Base-by-base conservation (phyloP, 2,888 invertebrate genomes). In the Anoncus sp. region DNA sequence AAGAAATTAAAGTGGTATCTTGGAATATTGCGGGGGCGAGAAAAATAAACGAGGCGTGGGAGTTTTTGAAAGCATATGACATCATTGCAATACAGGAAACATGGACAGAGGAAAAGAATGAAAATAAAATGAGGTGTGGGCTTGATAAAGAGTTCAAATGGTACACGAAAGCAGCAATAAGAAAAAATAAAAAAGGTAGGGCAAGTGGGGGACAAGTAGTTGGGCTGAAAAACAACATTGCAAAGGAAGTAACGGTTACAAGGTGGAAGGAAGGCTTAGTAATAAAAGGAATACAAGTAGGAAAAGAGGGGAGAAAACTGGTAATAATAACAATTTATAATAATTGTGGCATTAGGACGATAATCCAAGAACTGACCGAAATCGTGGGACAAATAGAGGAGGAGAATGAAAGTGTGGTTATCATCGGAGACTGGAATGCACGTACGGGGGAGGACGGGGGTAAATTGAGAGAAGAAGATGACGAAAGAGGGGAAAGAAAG, bases 11-110 rank as follows among this genome's bases (percentile, higher is more conserved):
- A 43, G 40, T 60, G 2, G 45, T 76, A 5, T 35, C 72, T 0
- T 79, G 72, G 79, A 79, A 79, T n/a, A 72, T 69, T 2, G 72
- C 62, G 2, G 80, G 77, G 10, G 55, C 31, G 9, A 47, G 55
- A 27, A 67, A 67, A 55, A 67, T 67, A 6, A 6, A 9, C n/a
- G 59, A 69, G n/a, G 47, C 31, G 5, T 69, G 69, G 59, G 22
- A 49, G 1, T 69, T 31, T 45, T 9, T 59, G 47, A 59, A 59
- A n/a, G 55, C n/a, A 7, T 49, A 20, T 3, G 59, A 57, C n/a
- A 6, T 57, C 9, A 59, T 69, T 12, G 47, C 35, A 22, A 20
- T 72, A 35, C 31, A 55, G 31, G 35, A 63, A 16, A 47, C 71
- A 16, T 79, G 76, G 71, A 12, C 55, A 9, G 81, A 77, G 35